phyloP scores from a whole-genome alignment of 2,797 vertebrate species.

The Gallinago stenura region DNA sequence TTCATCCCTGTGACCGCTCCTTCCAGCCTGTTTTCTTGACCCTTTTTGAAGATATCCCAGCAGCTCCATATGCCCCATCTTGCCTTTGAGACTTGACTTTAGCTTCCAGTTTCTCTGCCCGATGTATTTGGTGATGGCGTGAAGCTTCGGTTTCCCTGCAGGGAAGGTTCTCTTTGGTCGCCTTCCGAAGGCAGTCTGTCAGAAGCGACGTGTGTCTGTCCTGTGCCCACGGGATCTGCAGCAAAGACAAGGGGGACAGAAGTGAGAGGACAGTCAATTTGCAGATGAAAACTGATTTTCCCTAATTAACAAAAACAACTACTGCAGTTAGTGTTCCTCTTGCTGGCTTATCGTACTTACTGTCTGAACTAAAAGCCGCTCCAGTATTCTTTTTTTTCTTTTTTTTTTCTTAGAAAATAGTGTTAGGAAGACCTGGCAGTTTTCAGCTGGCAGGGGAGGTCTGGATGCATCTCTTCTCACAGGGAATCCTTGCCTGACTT shows the following conservation, averaged over 20 bases:
- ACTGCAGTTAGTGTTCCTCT: not conserved
- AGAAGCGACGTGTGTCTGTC: not conserved
- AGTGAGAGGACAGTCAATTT: not conserved
- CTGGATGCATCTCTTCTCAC: not conserved
- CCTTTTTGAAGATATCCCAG: not conserved
- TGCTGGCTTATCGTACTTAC: not conserved
- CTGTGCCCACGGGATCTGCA: not conserved
- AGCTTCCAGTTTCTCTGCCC: not conserved
- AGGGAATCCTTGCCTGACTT: not conserved
- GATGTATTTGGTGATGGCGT: not conserved
- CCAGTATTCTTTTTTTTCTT: not conserved
- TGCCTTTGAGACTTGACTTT: not conserved
- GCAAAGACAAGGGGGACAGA: not conserved
- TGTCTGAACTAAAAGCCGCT: not conserved
- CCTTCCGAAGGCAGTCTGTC: not conserved
- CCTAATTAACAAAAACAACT: not conserved
- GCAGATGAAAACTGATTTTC: not conserved
- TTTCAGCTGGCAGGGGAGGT: not conserved
- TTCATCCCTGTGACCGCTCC: fast-evolving
- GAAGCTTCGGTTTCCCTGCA: not conserved
- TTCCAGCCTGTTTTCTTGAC: not conserved
- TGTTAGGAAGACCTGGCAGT: not conserved
- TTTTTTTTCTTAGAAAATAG: not conserved
- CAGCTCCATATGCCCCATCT: not conserved
- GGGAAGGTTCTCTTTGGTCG: not conserved